Evolutionary conservation across 2,113 vertebrate species (phyloP), one percentile per base, ranked within the genome.

Genomic region (Indicator indicator): DNA sequence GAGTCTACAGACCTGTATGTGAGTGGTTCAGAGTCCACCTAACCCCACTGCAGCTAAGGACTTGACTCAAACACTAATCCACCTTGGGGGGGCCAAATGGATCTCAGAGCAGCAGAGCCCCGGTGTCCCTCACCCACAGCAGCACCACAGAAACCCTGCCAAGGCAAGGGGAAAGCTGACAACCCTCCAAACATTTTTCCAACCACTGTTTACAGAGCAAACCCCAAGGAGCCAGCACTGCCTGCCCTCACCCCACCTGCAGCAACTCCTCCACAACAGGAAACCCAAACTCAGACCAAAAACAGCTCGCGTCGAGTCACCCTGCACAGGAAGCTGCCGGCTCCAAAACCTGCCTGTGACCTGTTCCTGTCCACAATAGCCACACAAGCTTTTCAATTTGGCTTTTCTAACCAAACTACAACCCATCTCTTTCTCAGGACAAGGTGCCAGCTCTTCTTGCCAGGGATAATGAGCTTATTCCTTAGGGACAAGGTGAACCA

Each of bases 371-470:
- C 38, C 55, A 58, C 67, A 64, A 55, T 54, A 48, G 42, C 82
- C 89, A 97, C 67, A 33, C 58, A 46, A 88, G 75, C 50, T 75
- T 19, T 75, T 60, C 58, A 63, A n/a, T 81, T 80, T 62, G 85
- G 32, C 27, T 86, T 91, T 77, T 89, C 92, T 52, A 94, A 42
- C 75, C 75, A 72, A 77, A 95, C 64, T 6, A 82, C 55, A 73
- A 78, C 69, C 24, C 79, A 93, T 85, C 58, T 92, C 95, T 97
- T 96, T 95, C 95, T 71, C 90, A 30, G 71, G 54, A 89, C 48
- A 83, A 83, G 32, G 58, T 72, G 86, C 65, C 94, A 95, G 88
- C 87, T 95, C 95, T 93, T 94, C 96, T 91, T 16, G 17, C 93
- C 94, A 95, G 58, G 52, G 85, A 30, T 19, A 72, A 86, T 33